Percentiles rank a stretch among this genome's conserved stretches.
phyloP scores from a whole-genome alignment of 2,113 vertebrate species.

The human (Homo sapiens) region DNA sequence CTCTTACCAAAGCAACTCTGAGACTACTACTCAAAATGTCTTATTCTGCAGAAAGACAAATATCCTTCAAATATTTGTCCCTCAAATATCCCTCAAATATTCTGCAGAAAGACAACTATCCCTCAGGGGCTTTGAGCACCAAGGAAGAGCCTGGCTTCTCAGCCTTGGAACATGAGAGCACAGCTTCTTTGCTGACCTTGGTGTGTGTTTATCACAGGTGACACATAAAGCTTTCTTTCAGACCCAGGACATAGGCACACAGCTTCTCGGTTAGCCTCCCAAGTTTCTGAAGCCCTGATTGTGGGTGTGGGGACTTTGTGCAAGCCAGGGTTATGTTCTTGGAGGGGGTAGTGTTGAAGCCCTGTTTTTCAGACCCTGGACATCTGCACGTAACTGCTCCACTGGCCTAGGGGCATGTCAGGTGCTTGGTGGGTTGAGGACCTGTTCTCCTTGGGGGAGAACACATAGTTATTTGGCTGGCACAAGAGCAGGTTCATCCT shows the following conservation, averaged over 20 bases:
- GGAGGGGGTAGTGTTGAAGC: rapidly evolving
- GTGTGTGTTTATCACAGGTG: not conserved
- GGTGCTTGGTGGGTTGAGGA: not conserved
- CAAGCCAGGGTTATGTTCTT: not conserved
- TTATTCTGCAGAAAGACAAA: not conserved
- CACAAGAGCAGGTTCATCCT: not conserved
- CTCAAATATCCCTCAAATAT: too few relatives aligned
- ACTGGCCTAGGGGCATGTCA: not conserved
- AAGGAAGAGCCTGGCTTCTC: not conserved
- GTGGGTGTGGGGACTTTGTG: not conserved
- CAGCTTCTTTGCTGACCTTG: not conserved
- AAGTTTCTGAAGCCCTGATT: not conserved
- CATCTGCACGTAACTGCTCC: not conserved
- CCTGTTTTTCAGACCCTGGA: not conserved
- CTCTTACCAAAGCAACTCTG: not conserved
- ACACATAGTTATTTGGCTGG: not conserved
- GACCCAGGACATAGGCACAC: not conserved
- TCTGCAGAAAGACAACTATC: not conserved
- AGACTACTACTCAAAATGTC: not conserved
- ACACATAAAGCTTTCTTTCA: not conserved
- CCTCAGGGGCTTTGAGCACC: not conserved
- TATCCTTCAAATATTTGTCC: not conserved
- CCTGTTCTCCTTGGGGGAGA: not conserved
- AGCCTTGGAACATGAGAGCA: not conserved
- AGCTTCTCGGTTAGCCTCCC: not conserved